These are phyloP conservation scores for Zosterops lateralis DNA, from an alignment of 2,113 vertebrate genomes.

Conservation along the genomic window DNA sequence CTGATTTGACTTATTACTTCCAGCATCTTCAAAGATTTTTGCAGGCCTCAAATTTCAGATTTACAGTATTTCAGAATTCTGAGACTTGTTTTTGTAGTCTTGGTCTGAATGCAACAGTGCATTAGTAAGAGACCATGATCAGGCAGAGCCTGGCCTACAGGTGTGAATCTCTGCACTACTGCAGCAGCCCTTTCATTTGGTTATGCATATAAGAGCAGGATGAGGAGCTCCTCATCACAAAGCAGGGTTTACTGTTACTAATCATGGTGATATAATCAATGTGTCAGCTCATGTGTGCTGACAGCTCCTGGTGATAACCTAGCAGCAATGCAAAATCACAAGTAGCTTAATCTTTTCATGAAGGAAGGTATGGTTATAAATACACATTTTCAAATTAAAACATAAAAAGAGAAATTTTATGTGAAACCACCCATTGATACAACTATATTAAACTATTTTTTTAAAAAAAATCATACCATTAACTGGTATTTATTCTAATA, in stretches of 20 bases:
- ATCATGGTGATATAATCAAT: neutral
- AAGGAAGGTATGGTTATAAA: neutral
- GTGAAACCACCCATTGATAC: neutral
- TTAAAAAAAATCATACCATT: neutral
- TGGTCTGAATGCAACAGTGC: neutral
- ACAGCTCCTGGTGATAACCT: neutral
- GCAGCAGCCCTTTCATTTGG: neutral
- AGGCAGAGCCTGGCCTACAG: neutral
- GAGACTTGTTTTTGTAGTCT: neutral
- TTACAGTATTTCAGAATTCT: neutral
- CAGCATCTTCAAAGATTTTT: neutral
- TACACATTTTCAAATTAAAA: neutral
- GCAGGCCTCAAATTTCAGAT: neutral
- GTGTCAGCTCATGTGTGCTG: neutral
- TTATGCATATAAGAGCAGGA: neutral
- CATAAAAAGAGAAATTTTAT: neutral
- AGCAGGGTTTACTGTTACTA: neutral
- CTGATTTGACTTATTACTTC: neutral
- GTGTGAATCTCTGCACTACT: neutral
- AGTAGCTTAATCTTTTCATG: neutral
- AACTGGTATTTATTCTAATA: neutral
- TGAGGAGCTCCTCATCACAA: neutral
- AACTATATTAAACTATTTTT: neutral
- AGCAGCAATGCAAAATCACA: neutral
- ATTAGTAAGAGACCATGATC: rapidly evolving